Conservation (phyloP, 2,113 vertebrate genomes). For the Gopherus evgoodei region DNA sequence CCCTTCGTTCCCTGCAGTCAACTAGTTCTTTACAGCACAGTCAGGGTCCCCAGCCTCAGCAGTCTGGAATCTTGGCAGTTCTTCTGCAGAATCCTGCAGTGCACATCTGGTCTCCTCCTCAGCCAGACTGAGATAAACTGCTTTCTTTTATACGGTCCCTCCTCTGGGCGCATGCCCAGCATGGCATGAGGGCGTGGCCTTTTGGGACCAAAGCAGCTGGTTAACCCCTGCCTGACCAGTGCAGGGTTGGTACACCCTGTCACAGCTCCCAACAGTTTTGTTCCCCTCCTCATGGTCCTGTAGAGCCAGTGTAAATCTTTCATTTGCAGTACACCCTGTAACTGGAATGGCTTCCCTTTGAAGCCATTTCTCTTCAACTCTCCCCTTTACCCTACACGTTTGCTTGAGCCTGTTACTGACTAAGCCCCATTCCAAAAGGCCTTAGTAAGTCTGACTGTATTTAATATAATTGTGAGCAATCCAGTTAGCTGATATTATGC, state of each 20-base stretch:
- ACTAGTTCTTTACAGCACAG: not conserved
- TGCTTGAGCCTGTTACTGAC: not conserved
- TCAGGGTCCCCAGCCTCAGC: not conserved
- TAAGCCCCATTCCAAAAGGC: not conserved
- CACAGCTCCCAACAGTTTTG: not conserved
- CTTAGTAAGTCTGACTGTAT: not conserved
- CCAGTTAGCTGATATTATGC: not conserved
- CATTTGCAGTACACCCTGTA: not conserved
- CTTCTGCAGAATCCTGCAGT: not conserved
- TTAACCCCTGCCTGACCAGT: not conserved
- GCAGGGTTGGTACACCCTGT: not conserved
- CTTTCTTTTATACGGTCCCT: not conserved
- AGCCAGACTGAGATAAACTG: not conserved
- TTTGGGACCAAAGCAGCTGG: not conserved
- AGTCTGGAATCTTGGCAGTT: not conserved
- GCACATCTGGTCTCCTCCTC: not conserved
- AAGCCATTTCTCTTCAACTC: conserved; percentile 12
- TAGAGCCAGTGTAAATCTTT: conserved; percentile 1
- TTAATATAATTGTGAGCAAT: conserved; percentile 19
- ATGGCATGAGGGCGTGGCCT: not conserved
- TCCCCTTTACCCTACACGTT: not conserved
- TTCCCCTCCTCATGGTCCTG: not conserved
- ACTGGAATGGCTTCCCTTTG: not conserved
- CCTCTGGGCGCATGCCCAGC: not conserved
- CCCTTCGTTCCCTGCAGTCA: not conserved